Percentiles rank a stretch among this genome's conserved stretches.
phyloP scores from a whole-genome alignment of 2,113 vertebrate species.

The Sorex fumeus region DNA sequence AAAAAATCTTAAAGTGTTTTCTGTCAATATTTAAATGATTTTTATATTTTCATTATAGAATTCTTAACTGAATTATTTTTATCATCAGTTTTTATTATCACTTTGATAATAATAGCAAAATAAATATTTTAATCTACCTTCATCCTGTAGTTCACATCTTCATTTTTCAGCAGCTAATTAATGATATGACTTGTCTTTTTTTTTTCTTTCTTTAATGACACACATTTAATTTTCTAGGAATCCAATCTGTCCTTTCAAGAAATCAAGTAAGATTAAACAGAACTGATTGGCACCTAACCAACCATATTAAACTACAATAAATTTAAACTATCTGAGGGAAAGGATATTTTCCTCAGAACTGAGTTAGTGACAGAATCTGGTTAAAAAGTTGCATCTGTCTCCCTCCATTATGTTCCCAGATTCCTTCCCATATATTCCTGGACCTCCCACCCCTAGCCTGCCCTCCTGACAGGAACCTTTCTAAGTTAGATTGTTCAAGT shows the following conservation, averaged over 20 bases:
- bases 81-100: not conserved
- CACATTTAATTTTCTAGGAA: conserved; percentile 60
- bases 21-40: not conserved
- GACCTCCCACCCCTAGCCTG: too few species aligned
- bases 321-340: not conserved
- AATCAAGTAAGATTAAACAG: conserved; percentile 62
- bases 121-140: not conserved
- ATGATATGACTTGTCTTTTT: not conserved
- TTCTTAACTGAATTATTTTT: not conserved
- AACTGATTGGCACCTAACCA: conserved; percentile 38
- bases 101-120: not conserved
- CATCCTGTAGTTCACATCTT: not conserved
- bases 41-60: not conserved
- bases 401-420: too few species aligned
- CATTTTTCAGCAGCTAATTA: conserved; percentile 24
- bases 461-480: too few species aligned
- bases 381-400: conserved; percentile 61
- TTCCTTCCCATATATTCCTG: too few species aligned
- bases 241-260: not conserved
- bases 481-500: too few species aligned
- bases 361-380: conserved; percentile 38
- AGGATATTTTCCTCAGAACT: conserved; percentile 56
- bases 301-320: conserved; percentile 29
- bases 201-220: conserved; percentile 10
- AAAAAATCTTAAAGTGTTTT: conserved; percentile 13